Evolutionary conservation across 2,888 invertebrate genomes (phyloP).

Genomic region (Drosophila subsilvestris): DNA sequence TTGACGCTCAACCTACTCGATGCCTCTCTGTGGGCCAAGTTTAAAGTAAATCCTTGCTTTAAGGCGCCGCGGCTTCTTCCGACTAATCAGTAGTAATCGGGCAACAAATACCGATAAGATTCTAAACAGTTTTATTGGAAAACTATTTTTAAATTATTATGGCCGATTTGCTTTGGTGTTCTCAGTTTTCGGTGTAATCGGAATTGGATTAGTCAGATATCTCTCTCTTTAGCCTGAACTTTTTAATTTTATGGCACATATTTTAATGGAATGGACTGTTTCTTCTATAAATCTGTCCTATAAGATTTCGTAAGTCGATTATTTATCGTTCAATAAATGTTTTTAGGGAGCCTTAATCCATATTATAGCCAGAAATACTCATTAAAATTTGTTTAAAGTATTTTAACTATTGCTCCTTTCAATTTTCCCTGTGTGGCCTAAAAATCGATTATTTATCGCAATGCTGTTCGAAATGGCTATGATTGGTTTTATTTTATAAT

Average conservation of each 20-base stretch:
- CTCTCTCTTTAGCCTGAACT: neutral
- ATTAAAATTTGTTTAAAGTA: no score
- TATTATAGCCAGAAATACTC: no score
- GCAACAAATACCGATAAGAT: constrained; percentile 17
- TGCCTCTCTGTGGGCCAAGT: neutral
- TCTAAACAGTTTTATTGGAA: neutral
- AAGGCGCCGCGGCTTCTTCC: neutral
- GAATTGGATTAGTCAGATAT: constrained; percentile 6
- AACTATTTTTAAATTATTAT: constrained; percentile 5
- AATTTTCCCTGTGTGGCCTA: no score
- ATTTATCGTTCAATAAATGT: neutral
- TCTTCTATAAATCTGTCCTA: no score
- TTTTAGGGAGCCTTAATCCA: constrained; percentile 7
- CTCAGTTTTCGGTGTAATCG: neutral
- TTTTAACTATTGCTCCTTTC: no score
- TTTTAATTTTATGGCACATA: constrained; percentile 10
- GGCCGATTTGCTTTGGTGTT: neutral
- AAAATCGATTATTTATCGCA: no score
- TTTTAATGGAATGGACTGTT: no score
- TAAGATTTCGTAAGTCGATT: no score
- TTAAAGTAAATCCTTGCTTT: neutral
- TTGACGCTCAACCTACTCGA: neutral
- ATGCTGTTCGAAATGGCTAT: no score
- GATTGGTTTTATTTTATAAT: no score
- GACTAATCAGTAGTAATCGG: constrained; percentile 20